A percentile compares a stretch with the other conserved stretches of the same genome.
These are phyloP conservation scores for Dryadula phaetusa DNA, from an alignment of 2,888 invertebrate species.

Conservation along the genomic window DNA sequence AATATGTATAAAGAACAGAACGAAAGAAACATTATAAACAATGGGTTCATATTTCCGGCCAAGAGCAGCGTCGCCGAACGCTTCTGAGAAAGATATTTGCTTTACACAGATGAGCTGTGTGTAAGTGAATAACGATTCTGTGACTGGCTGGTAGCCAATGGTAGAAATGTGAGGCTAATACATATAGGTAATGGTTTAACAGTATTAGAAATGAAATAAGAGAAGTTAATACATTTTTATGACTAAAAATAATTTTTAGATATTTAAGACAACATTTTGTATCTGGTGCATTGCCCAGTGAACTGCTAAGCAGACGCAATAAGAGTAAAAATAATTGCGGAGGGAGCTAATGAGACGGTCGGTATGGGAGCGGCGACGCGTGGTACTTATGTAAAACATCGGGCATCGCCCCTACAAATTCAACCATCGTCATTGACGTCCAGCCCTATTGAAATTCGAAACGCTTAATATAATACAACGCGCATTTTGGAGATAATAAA, in stretches of 20 bases:
- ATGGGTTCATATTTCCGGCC: slow-evolving; percentile 74
- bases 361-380: slow-evolving; percentile 58
- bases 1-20: slow-evolving; percentile 54
- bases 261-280: slow-evolving; percentile 58
- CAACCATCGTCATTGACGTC: slow-evolving; percentile 59
- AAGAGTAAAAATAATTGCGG: slow-evolving; percentile 65
- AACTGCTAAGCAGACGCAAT: slow-evolving; percentile 56
- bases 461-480: slow-evolving; percentile 51
- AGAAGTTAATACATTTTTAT: background rate
- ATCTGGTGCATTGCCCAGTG: slow-evolving; percentile 52
- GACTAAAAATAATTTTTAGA: too few relatives aligned
- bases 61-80: slow-evolving; percentile 43
- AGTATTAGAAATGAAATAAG: background rate
- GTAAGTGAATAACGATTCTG: slow-evolving; percentile 46
- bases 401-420: slow-evolving; percentile 68
- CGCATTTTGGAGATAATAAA: background rate
- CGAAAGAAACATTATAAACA: slow-evolving; percentile 66
- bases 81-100: slow-evolving; percentile 46
- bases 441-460: slow-evolving; percentile 60
- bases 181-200: background rate
- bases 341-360: slow-evolving; percentile 69
- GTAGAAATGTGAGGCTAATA: slow-evolving; percentile 26
- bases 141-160: slow-evolving; percentile 44
- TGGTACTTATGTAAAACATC: slow-evolving; percentile 57
- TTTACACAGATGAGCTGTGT: slow-evolving; percentile 53